Evolutionary conservation across 2,888 invertebrate genomes (phyloP).

Genomic region (Agrochola lota): DNA sequence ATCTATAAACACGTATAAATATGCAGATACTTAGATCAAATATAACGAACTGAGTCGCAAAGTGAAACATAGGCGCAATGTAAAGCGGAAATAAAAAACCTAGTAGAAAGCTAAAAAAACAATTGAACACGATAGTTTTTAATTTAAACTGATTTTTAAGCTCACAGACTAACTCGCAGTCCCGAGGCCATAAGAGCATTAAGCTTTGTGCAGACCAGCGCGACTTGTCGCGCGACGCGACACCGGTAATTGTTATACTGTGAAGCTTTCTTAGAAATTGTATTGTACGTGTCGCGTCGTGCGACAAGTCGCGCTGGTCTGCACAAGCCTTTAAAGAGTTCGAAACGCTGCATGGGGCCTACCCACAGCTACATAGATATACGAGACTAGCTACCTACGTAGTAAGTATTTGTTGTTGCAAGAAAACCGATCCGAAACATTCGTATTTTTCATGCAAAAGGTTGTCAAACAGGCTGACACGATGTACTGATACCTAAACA

Average conservation of each 20-base stretch:
- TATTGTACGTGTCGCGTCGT: too few species aligned
- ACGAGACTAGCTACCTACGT: not conserved
- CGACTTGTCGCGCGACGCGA: too few species aligned
- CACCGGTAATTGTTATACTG: too few species aligned
- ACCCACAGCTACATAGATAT: not conserved
- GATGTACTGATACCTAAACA: not conserved
- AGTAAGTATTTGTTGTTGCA: not conserved
- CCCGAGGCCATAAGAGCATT: constrained; percentile 17
- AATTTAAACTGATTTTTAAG: constrained; percentile 55
- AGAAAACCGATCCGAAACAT: not conserved
- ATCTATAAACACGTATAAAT: not conserved
- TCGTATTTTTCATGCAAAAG: not conserved
- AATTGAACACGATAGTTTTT: constrained; percentile 29
- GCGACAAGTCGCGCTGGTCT: too few species aligned
- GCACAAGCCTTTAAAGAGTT: too few species aligned
- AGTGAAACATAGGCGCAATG: not conserved
- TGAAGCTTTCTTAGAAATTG: too few species aligned
- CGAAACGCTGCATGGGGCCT: not conserved
- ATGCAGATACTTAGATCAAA: not conserved
- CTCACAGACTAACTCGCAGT: constrained; percentile 28
- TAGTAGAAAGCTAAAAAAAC: constrained; percentile 8
- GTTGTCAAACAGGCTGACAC: not conserved
- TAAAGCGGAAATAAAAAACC: not conserved
- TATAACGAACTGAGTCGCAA: not conserved
- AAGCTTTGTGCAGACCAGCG: too few species aligned